phyloP scores from a whole-genome alignment of 92 coral and sea anemone species.

The Parazoanthus darwini region DNA sequence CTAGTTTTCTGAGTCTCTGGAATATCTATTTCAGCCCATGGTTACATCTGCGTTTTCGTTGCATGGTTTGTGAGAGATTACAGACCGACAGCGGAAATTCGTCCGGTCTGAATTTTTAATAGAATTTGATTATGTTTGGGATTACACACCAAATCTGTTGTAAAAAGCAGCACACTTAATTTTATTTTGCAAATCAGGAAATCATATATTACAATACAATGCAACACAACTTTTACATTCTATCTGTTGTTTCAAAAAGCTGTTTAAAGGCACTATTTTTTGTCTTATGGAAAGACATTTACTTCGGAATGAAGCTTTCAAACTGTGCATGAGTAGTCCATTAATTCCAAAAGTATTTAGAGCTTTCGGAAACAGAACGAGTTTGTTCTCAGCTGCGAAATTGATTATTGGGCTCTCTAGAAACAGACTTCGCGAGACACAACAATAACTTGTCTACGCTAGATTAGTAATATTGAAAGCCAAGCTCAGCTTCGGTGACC shows the following conservation, averaged over 20 bases:
- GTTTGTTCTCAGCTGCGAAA: background rate
- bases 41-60: constrained; percentile 48
- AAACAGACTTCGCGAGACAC: constrained; percentile 19
- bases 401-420: constrained; percentile 13
- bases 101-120: constrained; percentile 33
- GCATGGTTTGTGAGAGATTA: constrained; percentile 32
- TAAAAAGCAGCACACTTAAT: background rate
- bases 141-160: constrained; percentile 30
- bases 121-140: constrained; percentile 39
- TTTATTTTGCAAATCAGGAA: constrained; percentile 16
- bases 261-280: background rate
- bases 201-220: constrained; percentile 5
- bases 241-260: constrained; percentile 6
- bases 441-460: constrained; percentile 27
- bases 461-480: constrained; percentile 8
- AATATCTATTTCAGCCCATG: constrained; percentile 58
- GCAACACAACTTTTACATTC: background rate
- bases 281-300: constrained; percentile 27
- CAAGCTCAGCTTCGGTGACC: background rate
- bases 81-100: constrained; percentile 10
- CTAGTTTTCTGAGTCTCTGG: constrained; percentile 42
- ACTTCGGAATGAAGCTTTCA: constrained; percentile 7
- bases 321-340: constrained; percentile 25
- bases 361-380: constrained; percentile 15
- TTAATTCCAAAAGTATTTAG: constrained; percentile 19